phyloP scores from a whole-genome alignment of 1,140 invertebrate genomes.

The Penaeus chinensis region DNA sequence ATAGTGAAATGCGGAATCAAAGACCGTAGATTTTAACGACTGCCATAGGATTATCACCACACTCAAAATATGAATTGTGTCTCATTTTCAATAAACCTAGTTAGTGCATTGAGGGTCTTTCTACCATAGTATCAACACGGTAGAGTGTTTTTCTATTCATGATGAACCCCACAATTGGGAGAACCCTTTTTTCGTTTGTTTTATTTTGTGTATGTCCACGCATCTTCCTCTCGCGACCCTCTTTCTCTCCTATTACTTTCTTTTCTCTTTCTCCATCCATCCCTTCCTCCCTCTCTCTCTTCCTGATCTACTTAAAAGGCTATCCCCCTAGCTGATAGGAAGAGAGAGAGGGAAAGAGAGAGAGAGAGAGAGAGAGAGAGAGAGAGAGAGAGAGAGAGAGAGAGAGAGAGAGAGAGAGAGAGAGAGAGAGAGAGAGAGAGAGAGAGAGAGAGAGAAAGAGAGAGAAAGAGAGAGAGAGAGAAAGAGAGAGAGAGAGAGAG shows the following conservation, averaged over 20 bases:
- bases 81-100: no score
- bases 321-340: background rate
- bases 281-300: background rate
- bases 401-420: background rate
- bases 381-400: constrained; percentile 29
- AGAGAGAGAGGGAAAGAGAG: background rate
- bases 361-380: constrained; percentile 13
- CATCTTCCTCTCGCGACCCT: background rate
- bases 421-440: background rate
- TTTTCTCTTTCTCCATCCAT: constrained; percentile 5
- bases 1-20: no score
- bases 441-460: background rate
- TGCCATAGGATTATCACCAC: no score
- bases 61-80: no score
- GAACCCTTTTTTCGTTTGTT: no score
- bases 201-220: constrained; percentile 10
- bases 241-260: constrained; percentile 13
- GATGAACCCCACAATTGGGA: no score
- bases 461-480: background rate
- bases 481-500: background rate
- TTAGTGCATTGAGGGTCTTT: no score
- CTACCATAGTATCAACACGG: no score
- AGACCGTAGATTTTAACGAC: no score
- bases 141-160: no score
- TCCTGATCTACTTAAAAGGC: background rate